Evolutionary conservation across 2,888 invertebrate genomes (phyloP), one percentile per base, ranked within the genome.

Genomic region (Thereva nobilitata): DNA sequence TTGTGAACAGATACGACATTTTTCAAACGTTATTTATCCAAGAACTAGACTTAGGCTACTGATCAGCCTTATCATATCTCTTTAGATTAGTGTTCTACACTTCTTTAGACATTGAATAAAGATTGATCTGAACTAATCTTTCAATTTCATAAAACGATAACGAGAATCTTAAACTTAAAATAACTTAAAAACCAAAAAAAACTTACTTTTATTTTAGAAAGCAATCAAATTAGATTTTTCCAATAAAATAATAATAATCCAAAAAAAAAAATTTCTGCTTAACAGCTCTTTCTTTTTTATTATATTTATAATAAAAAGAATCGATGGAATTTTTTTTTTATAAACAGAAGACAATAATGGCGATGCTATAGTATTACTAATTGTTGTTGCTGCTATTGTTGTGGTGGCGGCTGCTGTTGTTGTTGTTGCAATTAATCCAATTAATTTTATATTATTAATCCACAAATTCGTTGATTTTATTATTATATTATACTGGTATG

Each of bases 141-240:
- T 9, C 0, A 3, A 42, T 2, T 4, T 5, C 10, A 47, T 6
- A 47, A 47, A 7, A 47, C 12, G 7, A 5, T n/a, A 45, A 45
- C 9, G 10, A 45, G 1, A 5, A 47, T 5, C 5, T 50, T 7
- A 12, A 50, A 50, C 6, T 5, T n/a, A n/a, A 34, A 50, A 1
- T 34, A 50, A 50, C 2, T 34, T 5, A 50, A 50, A 50, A 23
- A 23, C 23, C 2, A 23, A 50, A 2, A 47, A 53, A 35, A 42
- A 64, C 64, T 64, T 64, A 64, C 64, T 45, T 54, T 54, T 42
- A 54, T 47, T 64, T 54, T 64, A 64, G 54, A 64, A 64, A 64
- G 64, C 64, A 64, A 64, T 64, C 63, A 52, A 52, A 45, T 44
- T 45, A n/a, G 54, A n/a, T 12, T 40, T 52, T 61, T 52, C 59